Percentiles rank a stretch among this genome's conserved stretches.
phyloP scores from a whole-genome alignment of 1,140 invertebrate species.

The Galleria mellonella region DNA sequence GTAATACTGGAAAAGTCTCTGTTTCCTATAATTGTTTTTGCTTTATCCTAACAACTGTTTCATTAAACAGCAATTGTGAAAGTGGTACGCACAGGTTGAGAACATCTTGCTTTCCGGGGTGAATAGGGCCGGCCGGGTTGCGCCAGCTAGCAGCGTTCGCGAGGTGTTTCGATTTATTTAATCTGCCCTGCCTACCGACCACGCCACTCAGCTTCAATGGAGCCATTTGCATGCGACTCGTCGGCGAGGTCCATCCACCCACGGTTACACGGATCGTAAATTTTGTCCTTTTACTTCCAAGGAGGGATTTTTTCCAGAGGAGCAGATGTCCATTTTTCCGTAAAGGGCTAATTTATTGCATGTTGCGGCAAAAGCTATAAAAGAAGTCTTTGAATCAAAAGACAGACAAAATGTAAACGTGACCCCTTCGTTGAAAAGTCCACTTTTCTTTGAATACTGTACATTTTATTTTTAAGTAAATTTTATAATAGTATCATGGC shows the following conservation, averaged over 20 bases:
- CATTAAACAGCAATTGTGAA: too few relatives aligned
- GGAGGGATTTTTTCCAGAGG: constrained; percentile 53
- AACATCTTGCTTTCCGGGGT: too few relatives aligned
- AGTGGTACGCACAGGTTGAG: too few relatives aligned
- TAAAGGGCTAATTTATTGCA: constrained; percentile 62
- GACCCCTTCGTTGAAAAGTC: constrained; percentile 28
- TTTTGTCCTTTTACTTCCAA: constrained; percentile 66
- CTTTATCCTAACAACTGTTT: too few relatives aligned
- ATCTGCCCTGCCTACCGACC: constrained; percentile 28
- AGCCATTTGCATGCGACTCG: constrained; percentile 64
- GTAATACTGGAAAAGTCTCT: too few relatives aligned
- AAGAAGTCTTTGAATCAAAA: constrained; percentile 47
- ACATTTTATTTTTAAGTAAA: background rate
- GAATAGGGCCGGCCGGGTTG: too few relatives aligned
- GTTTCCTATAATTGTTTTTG: too few relatives aligned
- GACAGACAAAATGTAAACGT: constrained; percentile 32
- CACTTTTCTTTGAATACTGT: background rate
- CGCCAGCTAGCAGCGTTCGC: constrained; percentile 1
- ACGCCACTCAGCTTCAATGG: constrained; percentile 47
- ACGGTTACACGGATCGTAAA: constrained; percentile 63
- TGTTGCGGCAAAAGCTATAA: constrained; percentile 46
- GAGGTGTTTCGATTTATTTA: constrained; percentile 54
- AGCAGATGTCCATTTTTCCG: constrained; percentile 64
- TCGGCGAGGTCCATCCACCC: constrained; percentile 58
- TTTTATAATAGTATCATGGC: too few relatives aligned